These are phyloP conservation scores for Tromatobia lineatoria DNA, from an alignment of 2,888 invertebrate species.

Conservation along the genomic window DNA sequence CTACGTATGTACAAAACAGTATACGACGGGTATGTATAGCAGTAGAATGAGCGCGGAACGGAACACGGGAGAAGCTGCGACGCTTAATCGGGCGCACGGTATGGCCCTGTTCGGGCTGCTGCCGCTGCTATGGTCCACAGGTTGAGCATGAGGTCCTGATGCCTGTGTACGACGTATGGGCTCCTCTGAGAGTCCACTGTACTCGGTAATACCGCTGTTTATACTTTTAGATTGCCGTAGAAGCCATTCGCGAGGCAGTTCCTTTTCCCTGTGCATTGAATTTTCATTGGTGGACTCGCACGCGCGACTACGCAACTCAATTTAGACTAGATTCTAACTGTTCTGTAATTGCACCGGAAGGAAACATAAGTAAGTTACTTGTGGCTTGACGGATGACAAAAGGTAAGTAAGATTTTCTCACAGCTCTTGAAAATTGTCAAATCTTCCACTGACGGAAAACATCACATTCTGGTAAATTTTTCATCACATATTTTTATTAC, in stretches of 20 bases:
- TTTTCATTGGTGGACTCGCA: slow-evolving; percentile 74
- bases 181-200: slow-evolving; percentile 40
- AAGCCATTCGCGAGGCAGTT: slow-evolving; percentile 61
- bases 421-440: not conserved
- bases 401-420: not conserved
- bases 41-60: slow-evolving; percentile 43
- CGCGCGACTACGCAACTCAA: slow-evolving; percentile 48
- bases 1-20: slow-evolving; percentile 26
- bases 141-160: slow-evolving; percentile 12
- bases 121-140: slow-evolving; percentile 49
- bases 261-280: slow-evolving; percentile 77
- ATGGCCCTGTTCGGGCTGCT: slow-evolving; percentile 58
- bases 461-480: not conserved
- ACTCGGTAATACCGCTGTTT: slow-evolving; percentile 75
- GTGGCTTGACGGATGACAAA: not conserved
- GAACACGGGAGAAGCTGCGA: slow-evolving; percentile 54
- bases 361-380: not conserved
- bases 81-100: slow-evolving; percentile 59
- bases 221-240: slow-evolving; percentile 78
- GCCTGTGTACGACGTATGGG: not conserved
- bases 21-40: slow-evolving; percentile 26
- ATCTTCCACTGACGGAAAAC: not conserved
- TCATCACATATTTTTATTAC: not conserved
- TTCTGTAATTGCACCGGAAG: slow-evolving; percentile 1
- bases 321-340: slow-evolving; percentile 24